A percentile compares a stretch with the other conserved stretches of the same genome.
These are phyloP conservation scores for Cryptophagus acutangulus DNA, from an alignment of 2,888 invertebrate species.

Conservation along the genomic window DNA sequence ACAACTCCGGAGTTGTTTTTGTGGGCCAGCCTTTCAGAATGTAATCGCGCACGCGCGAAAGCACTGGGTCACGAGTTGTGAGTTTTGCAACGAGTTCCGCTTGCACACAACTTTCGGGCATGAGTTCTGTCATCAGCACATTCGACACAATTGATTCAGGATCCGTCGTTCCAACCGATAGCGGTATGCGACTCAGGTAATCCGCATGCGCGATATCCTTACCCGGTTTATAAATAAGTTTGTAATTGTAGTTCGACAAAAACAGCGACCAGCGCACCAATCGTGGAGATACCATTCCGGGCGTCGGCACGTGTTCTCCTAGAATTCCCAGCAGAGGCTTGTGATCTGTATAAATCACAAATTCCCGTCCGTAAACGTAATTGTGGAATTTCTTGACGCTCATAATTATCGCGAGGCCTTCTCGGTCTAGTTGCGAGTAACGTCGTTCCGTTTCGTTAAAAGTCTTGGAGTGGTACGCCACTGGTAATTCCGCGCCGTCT, in stretches of 20 bases:
- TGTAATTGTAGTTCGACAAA: constrained; percentile 6
- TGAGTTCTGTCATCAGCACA: constrained; percentile 9
- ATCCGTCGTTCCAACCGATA: neutral
- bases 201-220: constrained; percentile 8
- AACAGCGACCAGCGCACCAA: constrained; percentile 9
- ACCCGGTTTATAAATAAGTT: constrained; percentile 3
- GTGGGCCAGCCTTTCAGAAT: constrained; percentile 6
- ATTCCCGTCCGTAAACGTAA: constrained; percentile 15
- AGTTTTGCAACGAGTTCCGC: constrained; percentile 2
- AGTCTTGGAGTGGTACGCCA: constrained; percentile 3
- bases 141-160: neutral
- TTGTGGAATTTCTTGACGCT: constrained; percentile 23
- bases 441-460: constrained; percentile 3
- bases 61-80: constrained; percentile 4
- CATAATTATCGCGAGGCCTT: constrained; percentile 3
- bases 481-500: neutral
- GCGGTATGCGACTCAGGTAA: constrained; percentile 8
- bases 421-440: constrained; percentile 1
- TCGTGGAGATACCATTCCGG: constrained; percentile 10
- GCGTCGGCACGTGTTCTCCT: constrained; percentile 3
- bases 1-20: neutral
- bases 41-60: constrained; percentile 7
- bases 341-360: constrained; percentile 11
- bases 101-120: constrained; percentile 8
- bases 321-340: constrained; percentile 9